Percentiles rank a stretch among this genome's conserved stretches.
phyloP scores from a whole-genome alignment of 2,113 vertebrate genomes.

The Labrus mixtus region DNA sequence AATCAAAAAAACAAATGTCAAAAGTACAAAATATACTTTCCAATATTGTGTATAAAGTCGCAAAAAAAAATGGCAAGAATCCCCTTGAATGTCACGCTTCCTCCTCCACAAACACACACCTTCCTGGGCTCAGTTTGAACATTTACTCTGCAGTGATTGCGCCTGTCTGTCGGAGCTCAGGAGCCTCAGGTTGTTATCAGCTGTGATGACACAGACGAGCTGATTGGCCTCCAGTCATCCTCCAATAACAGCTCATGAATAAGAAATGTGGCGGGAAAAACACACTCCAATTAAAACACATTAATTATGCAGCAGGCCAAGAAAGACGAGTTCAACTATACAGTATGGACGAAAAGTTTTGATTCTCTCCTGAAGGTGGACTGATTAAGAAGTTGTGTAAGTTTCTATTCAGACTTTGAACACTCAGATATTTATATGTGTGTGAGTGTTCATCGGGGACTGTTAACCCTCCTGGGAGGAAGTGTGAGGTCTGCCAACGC shows the following conservation, averaged over 20 bases:
- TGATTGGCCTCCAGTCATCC: conserved; percentile 67
- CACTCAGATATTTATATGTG: conserved; percentile 3
- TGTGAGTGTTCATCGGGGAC: conserved; percentile 29
- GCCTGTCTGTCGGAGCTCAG: conserved; percentile 36
- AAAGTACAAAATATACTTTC: no score
- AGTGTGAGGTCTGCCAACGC: conserved; percentile 54
- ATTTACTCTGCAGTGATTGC: conserved; percentile 42
- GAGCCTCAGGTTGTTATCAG: conserved; percentile 50
- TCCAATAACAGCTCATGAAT: conserved; percentile 75
- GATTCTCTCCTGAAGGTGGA: background rate
- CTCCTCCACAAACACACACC: no score
- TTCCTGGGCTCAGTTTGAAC: conserved; percentile 18
- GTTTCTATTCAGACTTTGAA: conserved; percentile 47
- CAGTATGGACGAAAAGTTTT: conserved; percentile 11
- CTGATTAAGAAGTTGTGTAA: conserved; percentile 1
- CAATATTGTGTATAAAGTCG: no score
- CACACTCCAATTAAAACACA: conserved; percentile 72
- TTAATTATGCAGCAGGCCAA: conserved; percentile 69
- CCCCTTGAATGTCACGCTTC: no score
- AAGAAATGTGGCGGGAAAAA: conserved; percentile 72
- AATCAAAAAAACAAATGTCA: no score
- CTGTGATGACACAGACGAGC: conserved; percentile 50
- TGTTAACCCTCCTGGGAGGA: conserved; percentile 47
- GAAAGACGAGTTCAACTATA: conserved; percentile 10
- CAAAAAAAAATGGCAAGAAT: no score